Evolutionary conservation across 2,113 vertebrate genomes (phyloP).

Genomic region (Menura novaehollandiae): DNA sequence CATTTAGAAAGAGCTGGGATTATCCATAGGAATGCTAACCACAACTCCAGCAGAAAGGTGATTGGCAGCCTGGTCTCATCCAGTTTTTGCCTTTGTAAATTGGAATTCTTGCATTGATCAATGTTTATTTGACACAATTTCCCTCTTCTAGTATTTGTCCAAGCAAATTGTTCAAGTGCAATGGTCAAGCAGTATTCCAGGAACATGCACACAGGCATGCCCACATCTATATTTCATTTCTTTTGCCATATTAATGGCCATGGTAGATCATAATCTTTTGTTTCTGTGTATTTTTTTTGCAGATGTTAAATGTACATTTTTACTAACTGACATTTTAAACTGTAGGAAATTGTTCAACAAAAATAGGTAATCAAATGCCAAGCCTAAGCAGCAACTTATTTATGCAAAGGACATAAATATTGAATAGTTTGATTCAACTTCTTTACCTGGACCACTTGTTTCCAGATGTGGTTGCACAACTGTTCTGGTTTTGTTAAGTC

Average conservation of each 20-base stretch:
- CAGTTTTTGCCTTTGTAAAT: background rate
- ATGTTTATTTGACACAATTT: background rate
- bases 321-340: background rate
- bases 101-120: background rate
- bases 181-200: background rate
- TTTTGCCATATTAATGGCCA: background rate
- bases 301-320: background rate
- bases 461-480: constrained; percentile 13
- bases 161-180: background rate
- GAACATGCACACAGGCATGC: background rate
- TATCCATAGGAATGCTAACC: background rate
- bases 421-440: background rate
- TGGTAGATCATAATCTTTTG: background rate
- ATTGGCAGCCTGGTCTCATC: background rate
- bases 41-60: background rate
- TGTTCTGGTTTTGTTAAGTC: background rate
- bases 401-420: constrained; percentile 10
- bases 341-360: constrained; percentile 10
- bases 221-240: background rate
- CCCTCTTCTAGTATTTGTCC: background rate
- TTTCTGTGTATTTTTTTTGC: background rate
- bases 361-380: background rate
- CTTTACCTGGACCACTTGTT: background rate
- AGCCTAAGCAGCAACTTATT: background rate
- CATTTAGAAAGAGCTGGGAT: background rate